A percentile compares a stretch with the other conserved stretches of the same genome.
Conservation (phyloP, 2,797 vertebrate genomes). For the Paratrypauchen microcephalus region DNA sequence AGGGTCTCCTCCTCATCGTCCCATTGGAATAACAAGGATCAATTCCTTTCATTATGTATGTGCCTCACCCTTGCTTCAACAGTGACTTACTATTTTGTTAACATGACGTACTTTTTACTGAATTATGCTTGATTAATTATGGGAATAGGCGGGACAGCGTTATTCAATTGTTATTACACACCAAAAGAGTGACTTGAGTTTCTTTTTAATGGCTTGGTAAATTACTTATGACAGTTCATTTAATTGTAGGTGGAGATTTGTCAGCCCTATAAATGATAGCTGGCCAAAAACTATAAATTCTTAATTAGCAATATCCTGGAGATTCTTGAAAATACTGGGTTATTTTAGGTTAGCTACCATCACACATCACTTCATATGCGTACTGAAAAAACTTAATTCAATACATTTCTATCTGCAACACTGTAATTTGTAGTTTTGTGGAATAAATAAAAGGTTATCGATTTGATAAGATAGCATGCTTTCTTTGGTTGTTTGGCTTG, state of each 20-base stretch:
- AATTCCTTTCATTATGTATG: slow-evolving; percentile 35
- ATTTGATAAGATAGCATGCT: too few relatives aligned
- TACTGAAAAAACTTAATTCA: too few relatives aligned
- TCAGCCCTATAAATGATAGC: not conserved
- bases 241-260: not conserved
- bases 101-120: not conserved
- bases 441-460: too few relatives aligned
- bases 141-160: slow-evolving; percentile 1
- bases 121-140: not conserved
- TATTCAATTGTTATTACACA: not conserved
- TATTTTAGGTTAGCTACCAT: not conserved
- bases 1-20: slow-evolving; percentile 41
- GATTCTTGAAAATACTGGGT: not conserved
- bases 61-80: slow-evolving; percentile 16
- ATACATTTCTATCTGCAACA: too few relatives aligned
- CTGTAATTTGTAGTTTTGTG: too few relatives aligned
- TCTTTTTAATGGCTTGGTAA: not conserved
- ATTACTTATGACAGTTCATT: not conserved
- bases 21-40: slow-evolving; percentile 40
- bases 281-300: not conserved
- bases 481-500: too few relatives aligned
- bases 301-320: not conserved
- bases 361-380: too few relatives aligned
- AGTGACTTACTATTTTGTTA: not conserved
- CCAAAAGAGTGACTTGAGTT: not conserved